These are phyloP conservation scores for Sipha flava DNA, from an alignment of 1,140 invertebrate genomes.

Conservation along the genomic window DNA sequence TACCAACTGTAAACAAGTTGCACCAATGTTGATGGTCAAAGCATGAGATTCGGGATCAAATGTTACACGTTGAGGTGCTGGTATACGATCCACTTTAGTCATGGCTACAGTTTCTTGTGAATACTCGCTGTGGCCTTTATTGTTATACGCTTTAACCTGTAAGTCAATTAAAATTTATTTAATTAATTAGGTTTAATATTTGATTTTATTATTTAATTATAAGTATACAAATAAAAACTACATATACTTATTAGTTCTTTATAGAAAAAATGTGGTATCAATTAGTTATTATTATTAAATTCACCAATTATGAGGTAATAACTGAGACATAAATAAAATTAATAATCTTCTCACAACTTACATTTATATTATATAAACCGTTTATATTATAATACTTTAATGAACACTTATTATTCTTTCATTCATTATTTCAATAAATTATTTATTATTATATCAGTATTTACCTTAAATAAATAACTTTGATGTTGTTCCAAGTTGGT, in stretches of 20 bases:
- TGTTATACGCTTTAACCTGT: conserved; percentile 73
- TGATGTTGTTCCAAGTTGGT: conserved; percentile 72
- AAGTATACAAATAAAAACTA: background rate
- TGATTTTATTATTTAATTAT: background rate
- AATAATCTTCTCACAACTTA: too few species aligned
- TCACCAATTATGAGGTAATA: too few species aligned
- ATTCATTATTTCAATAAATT: background rate
- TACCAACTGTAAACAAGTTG: conserved; percentile 63
- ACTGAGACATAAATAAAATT: too few species aligned
- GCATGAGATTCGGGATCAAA: conserved; percentile 67
- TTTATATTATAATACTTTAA: too few species aligned
- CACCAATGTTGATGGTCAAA: conserved; percentile 64
- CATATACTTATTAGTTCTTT: too few species aligned
- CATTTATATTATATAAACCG: too few species aligned
- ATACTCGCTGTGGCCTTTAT: conserved; percentile 72
- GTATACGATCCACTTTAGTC: conserved; percentile 75
- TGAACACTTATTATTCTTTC: too few species aligned
- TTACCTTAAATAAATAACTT: conserved; percentile 66
- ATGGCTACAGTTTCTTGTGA: conserved; percentile 68
- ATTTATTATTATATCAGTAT: background rate
- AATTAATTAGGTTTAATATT: background rate
- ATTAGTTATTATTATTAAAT: too few species aligned
- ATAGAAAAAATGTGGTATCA: too few species aligned
- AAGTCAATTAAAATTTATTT: conserved; percentile 38
- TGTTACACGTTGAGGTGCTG: conserved; percentile 66